Percentiles rank a stretch among this genome's conserved stretches.
These are phyloP conservation scores for Dendrolimus punctatus DNA, from an alignment of 1,140 invertebrate species.

Conservation along the genomic window DNA sequence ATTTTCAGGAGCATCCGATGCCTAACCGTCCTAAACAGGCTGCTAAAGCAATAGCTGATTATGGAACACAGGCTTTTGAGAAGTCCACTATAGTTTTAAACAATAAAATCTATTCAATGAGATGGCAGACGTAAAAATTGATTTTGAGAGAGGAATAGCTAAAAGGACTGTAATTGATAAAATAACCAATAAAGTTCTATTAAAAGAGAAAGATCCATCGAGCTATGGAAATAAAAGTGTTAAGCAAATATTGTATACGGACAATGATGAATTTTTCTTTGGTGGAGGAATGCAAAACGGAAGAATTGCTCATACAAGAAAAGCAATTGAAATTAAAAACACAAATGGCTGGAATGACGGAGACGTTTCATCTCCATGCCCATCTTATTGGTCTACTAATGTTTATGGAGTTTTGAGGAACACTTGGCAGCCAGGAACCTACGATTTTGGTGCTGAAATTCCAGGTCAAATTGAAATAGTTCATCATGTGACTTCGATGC, in stretches of 20 bases:
- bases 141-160: slow-evolving; percentile 41
- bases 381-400: slow-evolving; percentile 58
- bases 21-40: slow-evolving; percentile 39
- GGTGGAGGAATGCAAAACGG: slow-evolving; percentile 66
- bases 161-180: slow-evolving; percentile 39
- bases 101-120: slow-evolving; percentile 26
- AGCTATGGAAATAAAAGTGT: slow-evolving; percentile 25
- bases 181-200: slow-evolving; percentile 35
- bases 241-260: slow-evolving; percentile 36
- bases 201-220: slow-evolving; percentile 34
- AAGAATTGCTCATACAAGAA: slow-evolving; percentile 51
- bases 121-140: slow-evolving; percentile 39
- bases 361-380: slow-evolving; percentile 53
- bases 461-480: slow-evolving; percentile 24
- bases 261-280: slow-evolving; percentile 47
- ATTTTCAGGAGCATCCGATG: slow-evolving; percentile 45
- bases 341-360: slow-evolving; percentile 52
- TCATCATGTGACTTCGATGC: slow-evolving; percentile 46
- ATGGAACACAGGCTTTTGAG: slow-evolving; percentile 33
- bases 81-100: slow-evolving; percentile 30
- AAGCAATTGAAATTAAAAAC: slow-evolving; percentile 45
- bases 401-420: slow-evolving; percentile 54
- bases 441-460: slow-evolving; percentile 43
- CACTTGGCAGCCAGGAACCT: slow-evolving; percentile 51
- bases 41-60: slow-evolving; percentile 33